phyloP scores from a whole-genome alignment of 2,888 invertebrate species.

The Chouioia cunea region DNA sequence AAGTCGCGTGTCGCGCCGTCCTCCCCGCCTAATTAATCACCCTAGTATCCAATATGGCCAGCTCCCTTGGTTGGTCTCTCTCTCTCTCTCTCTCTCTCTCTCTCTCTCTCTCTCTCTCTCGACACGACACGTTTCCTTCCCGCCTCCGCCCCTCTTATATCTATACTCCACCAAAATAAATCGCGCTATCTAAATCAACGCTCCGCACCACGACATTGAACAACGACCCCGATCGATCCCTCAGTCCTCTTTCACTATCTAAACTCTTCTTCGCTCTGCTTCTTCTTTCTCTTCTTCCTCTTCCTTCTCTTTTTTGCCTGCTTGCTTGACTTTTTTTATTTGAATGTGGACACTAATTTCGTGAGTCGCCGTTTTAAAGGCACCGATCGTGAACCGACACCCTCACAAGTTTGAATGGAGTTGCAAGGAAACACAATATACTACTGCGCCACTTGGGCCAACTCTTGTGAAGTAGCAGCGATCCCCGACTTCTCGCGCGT shows the following conservation, averaged over 20 bases:
- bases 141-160: slow-evolving; percentile 43
- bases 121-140: slow-evolving; percentile 44
- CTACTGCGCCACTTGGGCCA: slow-evolving; percentile 62
- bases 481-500: slow-evolving; percentile 60
- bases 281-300: slow-evolving; percentile 36
- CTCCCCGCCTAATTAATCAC: slow-evolving; percentile 57
- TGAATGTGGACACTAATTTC: too few species aligned
- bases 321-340: slow-evolving; percentile 30
- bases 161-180: slow-evolving; percentile 54
- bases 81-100: slow-evolving; percentile 36
- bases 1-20: slow-evolving; percentile 55
- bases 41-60: slow-evolving; percentile 53
- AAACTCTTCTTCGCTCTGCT: slow-evolving; percentile 34
- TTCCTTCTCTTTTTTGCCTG: slow-evolving; percentile 15
- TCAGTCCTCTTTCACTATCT: background rate
- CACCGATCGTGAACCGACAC: too few species aligned
- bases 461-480: slow-evolving; percentile 64
- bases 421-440: slow-evolving; percentile 51
- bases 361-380: background rate
- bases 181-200: slow-evolving; percentile 58
- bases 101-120: slow-evolving; percentile 44
- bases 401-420: slow-evolving; percentile 53
- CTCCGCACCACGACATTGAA: slow-evolving; percentile 55
- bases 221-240: slow-evolving; percentile 52
- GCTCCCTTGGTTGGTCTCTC: slow-evolving; percentile 25